Conservation (phyloP, 2,888 invertebrate genomes). For the Leucophenga montana region DNA sequence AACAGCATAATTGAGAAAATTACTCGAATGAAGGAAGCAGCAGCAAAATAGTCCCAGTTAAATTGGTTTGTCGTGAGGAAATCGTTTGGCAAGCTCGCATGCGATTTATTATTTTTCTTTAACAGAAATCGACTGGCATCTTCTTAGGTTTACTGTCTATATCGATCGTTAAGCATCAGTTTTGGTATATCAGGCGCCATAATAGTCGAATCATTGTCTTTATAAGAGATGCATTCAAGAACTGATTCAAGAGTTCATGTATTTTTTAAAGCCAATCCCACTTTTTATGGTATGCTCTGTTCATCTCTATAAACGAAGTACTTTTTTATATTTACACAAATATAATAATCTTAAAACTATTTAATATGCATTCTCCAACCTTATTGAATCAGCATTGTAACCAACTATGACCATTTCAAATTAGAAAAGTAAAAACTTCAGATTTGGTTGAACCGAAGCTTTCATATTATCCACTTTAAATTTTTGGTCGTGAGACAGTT, state of each 20-base stretch:
- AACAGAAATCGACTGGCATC: slow-evolving; percentile 30
- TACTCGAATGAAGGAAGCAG: neutral
- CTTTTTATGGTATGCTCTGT: too few relatives aligned
- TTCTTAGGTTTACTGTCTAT: slow-evolving; percentile 43
- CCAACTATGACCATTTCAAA: too few relatives aligned
- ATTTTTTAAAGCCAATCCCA: too few relatives aligned
- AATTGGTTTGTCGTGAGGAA: slow-evolving; percentile 69
- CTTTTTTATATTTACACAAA: too few relatives aligned
- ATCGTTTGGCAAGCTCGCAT: slow-evolving; percentile 53
- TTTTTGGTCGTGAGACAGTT: too few relatives aligned
- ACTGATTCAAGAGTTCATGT: slow-evolving; percentile 6
- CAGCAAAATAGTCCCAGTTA: slow-evolving; percentile 56
- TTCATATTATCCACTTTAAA: too few relatives aligned
- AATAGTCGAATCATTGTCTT: slow-evolving; percentile 42
- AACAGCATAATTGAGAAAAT: slow-evolving; percentile 7
- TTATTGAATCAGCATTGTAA: too few relatives aligned
- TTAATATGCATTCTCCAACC: too few relatives aligned
- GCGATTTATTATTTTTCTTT: slow-evolving; percentile 10
- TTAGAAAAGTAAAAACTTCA: too few relatives aligned
- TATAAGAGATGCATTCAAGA: slow-evolving; percentile 40
- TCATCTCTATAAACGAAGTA: too few relatives aligned
- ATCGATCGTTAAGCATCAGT: slow-evolving; percentile 37
- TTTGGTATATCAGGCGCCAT: slow-evolving; percentile 57
- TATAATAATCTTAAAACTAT: too few relatives aligned
- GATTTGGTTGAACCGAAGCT: too few relatives aligned